Evolutionary conservation across 1,140 invertebrate species (phyloP).

Genomic region (Papilio polytes): DNA sequence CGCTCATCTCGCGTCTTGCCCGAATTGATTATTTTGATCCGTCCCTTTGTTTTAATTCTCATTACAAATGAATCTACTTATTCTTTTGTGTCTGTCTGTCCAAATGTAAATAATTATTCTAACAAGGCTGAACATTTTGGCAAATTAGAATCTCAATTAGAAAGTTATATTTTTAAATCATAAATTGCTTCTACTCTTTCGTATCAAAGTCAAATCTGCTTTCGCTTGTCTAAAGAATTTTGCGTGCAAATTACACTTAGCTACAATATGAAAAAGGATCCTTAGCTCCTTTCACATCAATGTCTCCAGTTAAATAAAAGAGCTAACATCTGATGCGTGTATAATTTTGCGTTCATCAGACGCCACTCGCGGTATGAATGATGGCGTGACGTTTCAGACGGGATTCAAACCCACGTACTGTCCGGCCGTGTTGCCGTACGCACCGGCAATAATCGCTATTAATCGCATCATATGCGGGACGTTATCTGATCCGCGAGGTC

Average conservation of each 20-base stretch:
- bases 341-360: constrained; percentile 15
- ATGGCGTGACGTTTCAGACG: not conserved
- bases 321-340: constrained; percentile 2
- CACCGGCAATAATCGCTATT: constrained; percentile 41
- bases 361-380: not conserved
- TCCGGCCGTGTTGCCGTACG: constrained; percentile 9
- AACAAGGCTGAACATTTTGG: not conserved
- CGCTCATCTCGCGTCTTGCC: constrained; percentile 37
- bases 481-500: constrained; percentile 48
- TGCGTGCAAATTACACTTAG: not conserved
- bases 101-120: not conserved
- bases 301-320: constrained; percentile 7
- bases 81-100: constrained; percentile 11
- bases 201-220: no score
- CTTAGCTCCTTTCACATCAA: not conserved
- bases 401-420: constrained; percentile 12
- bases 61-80: constrained; percentile 5
- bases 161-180: not conserved
- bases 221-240: not conserved
- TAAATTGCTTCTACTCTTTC: no score
- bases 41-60: constrained; percentile 34
- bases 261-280: not conserved
- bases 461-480: constrained; percentile 45
- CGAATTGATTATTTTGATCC: constrained; percentile 40
- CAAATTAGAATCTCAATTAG: not conserved